Conservation (phyloP, 2,888 invertebrate species). For the Sisyra terminalis region DNA sequence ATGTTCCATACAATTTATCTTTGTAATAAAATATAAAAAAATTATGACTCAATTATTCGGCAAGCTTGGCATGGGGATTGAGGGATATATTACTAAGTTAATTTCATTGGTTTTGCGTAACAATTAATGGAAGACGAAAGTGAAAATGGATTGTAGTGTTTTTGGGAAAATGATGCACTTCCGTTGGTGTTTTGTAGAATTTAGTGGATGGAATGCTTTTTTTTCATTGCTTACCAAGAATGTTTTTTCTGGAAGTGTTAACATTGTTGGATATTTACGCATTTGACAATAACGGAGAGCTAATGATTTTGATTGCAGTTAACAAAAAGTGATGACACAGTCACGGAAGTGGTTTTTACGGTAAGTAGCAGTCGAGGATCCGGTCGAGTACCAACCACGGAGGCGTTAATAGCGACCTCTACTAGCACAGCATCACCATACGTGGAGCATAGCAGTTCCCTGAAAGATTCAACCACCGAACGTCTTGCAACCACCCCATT, state of each 20-base stretch:
- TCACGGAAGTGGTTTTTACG: slow-evolving; percentile 23
- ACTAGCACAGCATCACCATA: background rate
- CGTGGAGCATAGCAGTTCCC: background rate
- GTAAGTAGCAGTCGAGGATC: slow-evolving; percentile 21
- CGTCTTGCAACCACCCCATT: slow-evolving; percentile 1
- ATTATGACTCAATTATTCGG: background rate
- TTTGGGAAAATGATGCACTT: background rate
- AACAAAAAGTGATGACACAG: slow-evolving; percentile 16
- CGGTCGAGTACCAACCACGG: background rate
- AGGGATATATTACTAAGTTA: too few species aligned
- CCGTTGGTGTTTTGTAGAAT: background rate
- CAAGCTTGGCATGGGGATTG: background rate
- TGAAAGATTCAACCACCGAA: slow-evolving; percentile 5
- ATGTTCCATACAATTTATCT: too few species aligned
- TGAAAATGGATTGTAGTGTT: background rate
- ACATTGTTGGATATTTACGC: background rate
- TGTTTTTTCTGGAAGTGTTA: background rate
- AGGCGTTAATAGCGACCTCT: background rate
- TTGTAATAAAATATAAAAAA: background rate
- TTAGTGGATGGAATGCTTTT: background rate
- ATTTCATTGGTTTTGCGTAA: background rate
- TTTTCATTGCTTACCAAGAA: background rate
- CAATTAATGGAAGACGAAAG: background rate
- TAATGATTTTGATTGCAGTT: background rate
- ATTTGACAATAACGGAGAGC: too few species aligned